phyloP scores from a whole-genome alignment of 2,113 vertebrate species.

The Semnornis frantzii region DNA sequence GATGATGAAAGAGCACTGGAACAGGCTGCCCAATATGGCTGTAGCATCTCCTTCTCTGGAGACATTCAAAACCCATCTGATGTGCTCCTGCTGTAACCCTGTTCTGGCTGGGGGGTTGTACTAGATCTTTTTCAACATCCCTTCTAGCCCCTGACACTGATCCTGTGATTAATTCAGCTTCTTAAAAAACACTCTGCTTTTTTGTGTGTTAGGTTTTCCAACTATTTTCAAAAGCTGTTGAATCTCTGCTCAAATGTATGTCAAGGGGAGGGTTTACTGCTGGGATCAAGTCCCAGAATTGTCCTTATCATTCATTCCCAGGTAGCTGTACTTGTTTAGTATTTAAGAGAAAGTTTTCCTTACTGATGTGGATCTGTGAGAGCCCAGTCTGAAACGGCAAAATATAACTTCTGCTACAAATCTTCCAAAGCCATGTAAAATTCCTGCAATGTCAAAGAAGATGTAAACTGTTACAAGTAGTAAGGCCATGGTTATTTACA shows the following conservation, averaged over 20 bases:
- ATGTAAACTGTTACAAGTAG: neutral
- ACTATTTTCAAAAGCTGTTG: neutral
- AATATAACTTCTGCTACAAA: constrained; percentile 90
- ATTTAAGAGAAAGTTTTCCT: constrained; percentile 62
- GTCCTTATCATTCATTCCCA: neutral
- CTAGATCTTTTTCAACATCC: too few species aligned
- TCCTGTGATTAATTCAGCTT: neutral
- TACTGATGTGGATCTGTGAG: constrained; percentile 82
- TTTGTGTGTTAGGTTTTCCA: neutral
- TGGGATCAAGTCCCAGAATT: neutral
- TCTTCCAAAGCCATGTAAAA: constrained; percentile 90
- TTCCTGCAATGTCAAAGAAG: constrained; percentile 78
- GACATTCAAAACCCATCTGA: too few species aligned
- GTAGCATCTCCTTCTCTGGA: too few species aligned
- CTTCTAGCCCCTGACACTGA: too few species aligned
- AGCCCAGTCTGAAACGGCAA: constrained; percentile 91
- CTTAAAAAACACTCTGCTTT: neutral
- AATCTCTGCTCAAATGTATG: neutral
- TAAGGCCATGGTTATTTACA: neutral
- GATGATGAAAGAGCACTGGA: too few species aligned
- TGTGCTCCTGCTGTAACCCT: too few species aligned
- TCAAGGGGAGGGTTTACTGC: neutral
- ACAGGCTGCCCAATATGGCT: too few species aligned
- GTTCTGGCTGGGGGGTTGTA: too few species aligned
- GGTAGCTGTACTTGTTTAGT: neutral